Base-by-base conservation (phyloP, 2,888 invertebrate species). In the Scaptomyza reducta region DNA sequence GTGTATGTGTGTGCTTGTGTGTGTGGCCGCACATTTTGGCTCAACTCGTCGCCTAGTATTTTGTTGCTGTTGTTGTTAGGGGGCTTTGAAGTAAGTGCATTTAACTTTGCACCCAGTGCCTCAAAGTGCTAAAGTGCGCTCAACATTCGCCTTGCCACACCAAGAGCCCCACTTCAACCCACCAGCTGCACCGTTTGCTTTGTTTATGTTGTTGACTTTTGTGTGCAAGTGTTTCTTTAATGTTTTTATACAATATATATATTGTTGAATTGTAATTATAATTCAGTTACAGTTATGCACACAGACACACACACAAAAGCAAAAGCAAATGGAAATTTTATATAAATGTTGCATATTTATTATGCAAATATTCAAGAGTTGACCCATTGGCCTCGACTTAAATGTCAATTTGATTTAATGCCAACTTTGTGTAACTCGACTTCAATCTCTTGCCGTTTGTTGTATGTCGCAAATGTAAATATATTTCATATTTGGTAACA, bases 41-140 rank as follows among this genome's bases (percentile, higher is more conserved):
- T 61, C 72, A 81, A 81, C 79, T 78, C 79, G 79, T 74, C 78
- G 78, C 58, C 31, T 22, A 50, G 63, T 55, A 49, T 70, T 80
- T 40, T 40, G 16, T 38, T 14, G 14, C n/a, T 40, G 14, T 40
- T 40, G 38, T 72, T 82, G 75, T 70, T 81, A 40, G 76, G 57
- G 55, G 55, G 75, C 78, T 82, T 78, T 78, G 78, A 78, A 78
- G 82, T 79, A 82, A 78, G 82, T 78, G 78, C 82, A 78, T 82
- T 78, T 82, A 82, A 78, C 71, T 75, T 68, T 53, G 54, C 70
- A 58, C 49, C 50, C 50, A 70, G 56, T 50, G 61, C 61, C 54
- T 64, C 59, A 78, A 61, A 78, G 81, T 77, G 78, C 71, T 81
- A 81, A 40, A 78, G 78, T 78, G 78, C 79, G 79, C 78, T 82